These are phyloP conservation scores for Nomada ruficornis DNA, from an alignment of 2,888 invertebrate genomes.

Conservation along the genomic window DNA sequence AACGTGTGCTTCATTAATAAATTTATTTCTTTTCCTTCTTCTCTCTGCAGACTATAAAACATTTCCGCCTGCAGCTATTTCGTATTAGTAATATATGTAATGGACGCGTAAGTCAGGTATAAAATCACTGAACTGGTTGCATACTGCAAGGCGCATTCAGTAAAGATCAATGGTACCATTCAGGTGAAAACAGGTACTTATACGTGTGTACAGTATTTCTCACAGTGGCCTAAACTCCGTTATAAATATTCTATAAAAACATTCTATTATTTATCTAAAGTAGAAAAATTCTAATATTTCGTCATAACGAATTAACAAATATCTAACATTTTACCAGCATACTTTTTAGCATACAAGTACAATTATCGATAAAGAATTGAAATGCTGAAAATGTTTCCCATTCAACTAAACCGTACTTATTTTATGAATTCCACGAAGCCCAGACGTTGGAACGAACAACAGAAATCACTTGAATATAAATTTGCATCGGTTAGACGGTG, in stretches of 20 bases:
- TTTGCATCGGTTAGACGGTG: constrained; percentile 48
- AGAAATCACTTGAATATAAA: constrained; percentile 34
- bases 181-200: not conserved
- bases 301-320: not conserved
- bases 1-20: too few relatives aligned
- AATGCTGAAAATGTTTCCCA: not conserved
- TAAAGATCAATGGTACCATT: constrained; percentile 30
- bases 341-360: not conserved
- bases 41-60: not conserved
- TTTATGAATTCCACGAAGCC: not conserved
- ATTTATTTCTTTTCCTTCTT: too few relatives aligned
- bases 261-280: not conserved
- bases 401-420: not conserved
- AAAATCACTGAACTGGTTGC: constrained; percentile 15
- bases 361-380: not conserved
- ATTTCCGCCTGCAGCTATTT: not conserved
- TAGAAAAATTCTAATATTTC: not conserved
- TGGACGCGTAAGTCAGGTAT: not conserved
- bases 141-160: constrained; percentile 26
- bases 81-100: not conserved
- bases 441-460: not conserved
- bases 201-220: not conserved
- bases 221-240: too few relatives aligned
- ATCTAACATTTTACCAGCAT: too few relatives aligned
- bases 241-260: not conserved